phyloP scores from a whole-genome alignment of 2,797 vertebrate species.

The Lateolabrax maculatus region DNA sequence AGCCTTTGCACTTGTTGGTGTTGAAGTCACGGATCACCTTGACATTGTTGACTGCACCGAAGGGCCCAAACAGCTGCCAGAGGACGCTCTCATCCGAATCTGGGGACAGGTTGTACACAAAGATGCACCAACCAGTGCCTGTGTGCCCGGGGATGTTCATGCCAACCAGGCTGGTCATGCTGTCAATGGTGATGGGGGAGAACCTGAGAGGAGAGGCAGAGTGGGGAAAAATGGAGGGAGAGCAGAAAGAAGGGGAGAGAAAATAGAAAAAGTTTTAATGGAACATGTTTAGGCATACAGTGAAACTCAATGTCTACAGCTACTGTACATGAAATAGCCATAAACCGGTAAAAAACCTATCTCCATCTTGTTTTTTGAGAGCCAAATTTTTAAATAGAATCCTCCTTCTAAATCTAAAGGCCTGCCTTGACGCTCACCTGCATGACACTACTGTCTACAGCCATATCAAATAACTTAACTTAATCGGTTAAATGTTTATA shows the following conservation, averaged over 20 bases:
- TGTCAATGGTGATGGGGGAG: constrained; percentile 99
- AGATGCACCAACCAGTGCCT: constrained; percentile 99
- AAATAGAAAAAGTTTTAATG: constrained; percentile 43
- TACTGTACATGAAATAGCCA: constrained; percentile 49
- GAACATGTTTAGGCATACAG: neutral
- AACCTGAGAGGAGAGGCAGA: constrained; percentile 88
- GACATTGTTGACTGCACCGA: constrained; percentile 99
- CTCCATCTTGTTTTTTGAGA: neutral
- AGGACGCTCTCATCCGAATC: constrained; percentile 99
- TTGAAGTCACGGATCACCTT: constrained; percentile 99
- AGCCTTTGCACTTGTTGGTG: constrained; percentile 99
- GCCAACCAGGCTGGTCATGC: constrained; percentile 99
- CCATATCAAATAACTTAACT: neutral
- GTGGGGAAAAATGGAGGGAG: constrained; percentile 30
- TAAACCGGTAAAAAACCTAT: constrained; percentile 39
- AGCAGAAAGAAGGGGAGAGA: constrained; percentile 36
- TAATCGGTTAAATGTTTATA: neutral
- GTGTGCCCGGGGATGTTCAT: constrained; percentile 99
- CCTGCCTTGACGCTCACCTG: constrained; percentile 19
- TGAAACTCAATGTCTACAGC: constrained; percentile 33
- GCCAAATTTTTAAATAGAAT: neutral
- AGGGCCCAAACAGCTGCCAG: constrained; percentile 99
- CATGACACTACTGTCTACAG: constrained; percentile 5
- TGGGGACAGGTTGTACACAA: constrained; percentile 99
- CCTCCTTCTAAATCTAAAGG: constrained; percentile 16